Conservation (phyloP, 2,113 vertebrate species). For the Platanista minor region DNA sequence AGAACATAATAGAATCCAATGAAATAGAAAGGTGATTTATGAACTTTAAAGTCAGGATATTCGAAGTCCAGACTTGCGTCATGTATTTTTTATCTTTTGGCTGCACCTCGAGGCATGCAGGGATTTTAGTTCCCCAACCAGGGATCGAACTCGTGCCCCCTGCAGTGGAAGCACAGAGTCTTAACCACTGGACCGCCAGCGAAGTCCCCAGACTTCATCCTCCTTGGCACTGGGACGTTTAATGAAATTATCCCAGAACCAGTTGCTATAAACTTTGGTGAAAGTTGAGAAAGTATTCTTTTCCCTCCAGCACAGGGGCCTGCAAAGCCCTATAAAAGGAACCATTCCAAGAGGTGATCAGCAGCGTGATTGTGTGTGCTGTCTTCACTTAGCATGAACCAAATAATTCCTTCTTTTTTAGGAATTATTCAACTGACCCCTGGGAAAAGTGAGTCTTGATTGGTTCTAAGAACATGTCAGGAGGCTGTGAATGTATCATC, state of each 20-base stretch:
- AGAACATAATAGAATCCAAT: slow-evolving; percentile 18
- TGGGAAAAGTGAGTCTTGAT: slow-evolving; percentile 40
- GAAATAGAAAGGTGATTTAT: slow-evolving; percentile 54
- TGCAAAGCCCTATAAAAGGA: background rate
- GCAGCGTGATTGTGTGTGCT: background rate
- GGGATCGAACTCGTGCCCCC: no score
- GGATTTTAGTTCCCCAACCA: no score
- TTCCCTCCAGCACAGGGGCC: background rate
- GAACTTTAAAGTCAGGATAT: slow-evolving; percentile 15
- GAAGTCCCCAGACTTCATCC: slow-evolving; percentile 21
- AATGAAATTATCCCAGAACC: slow-evolving; percentile 42
- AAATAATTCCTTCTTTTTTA: background rate
- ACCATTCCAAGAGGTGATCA: background rate
- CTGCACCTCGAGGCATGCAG: no score
- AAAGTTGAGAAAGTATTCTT: slow-evolving; percentile 24
- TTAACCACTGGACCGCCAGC: no score
- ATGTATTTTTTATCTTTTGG: no score
- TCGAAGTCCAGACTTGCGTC: slow-evolving; percentile 29
- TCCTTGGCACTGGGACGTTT: background rate
- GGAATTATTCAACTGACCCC: background rate
- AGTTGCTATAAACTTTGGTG: slow-evolving; percentile 12
- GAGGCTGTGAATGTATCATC: background rate
- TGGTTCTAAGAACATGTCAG: background rate
- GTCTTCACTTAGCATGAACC: slow-evolving; percentile 29
- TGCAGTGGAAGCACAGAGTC: no score